phyloP scores from a whole-genome alignment of 1,140 invertebrate genomes.

The Euwallacea fornicatus region DNA sequence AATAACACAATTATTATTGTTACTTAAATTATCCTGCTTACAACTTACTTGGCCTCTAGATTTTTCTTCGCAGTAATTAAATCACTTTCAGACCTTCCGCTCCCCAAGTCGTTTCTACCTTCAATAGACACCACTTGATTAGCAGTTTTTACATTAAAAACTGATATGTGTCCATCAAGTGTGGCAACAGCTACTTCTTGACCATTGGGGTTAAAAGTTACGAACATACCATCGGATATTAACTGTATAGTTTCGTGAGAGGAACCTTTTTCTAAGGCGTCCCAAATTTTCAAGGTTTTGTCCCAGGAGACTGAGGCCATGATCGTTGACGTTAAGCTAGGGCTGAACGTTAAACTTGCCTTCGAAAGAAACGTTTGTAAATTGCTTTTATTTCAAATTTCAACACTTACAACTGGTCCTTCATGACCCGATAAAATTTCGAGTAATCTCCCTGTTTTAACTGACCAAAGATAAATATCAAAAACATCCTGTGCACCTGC shows the following conservation, averaged over 20 bases:
- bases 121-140: conserved; percentile 79
- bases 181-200: conserved; percentile 89
- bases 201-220: conserved; percentile 86
- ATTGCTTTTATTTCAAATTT: background rate
- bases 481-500: conserved; percentile 93
- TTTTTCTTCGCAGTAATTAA: conserved; percentile 85
- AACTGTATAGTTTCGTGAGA: conserved; percentile 82
- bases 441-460: conserved; percentile 86
- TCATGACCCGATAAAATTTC: conserved; percentile 92
- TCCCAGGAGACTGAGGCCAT: conserved; percentile 94
- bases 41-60: conserved; percentile 78
- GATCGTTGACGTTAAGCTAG: conserved; percentile 67
- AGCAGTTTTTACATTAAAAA: conserved; percentile 76
- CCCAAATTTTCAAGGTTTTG: conserved; percentile 90
- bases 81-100: conserved; percentile 80
- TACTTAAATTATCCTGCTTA: background rate
- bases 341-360: conserved; percentile 73
- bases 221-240: conserved; percentile 78
- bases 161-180: conserved; percentile 83
- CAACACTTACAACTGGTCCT: conserved; percentile 76
- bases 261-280: conserved; percentile 79
- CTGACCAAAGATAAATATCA: conserved; percentile 94
- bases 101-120: conserved; percentile 85
- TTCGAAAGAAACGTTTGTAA: conserved; percentile 25
- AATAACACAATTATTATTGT: background rate